Conservation (phyloP, 1,140 invertebrate genomes). For the Campodea augens region DNA sequence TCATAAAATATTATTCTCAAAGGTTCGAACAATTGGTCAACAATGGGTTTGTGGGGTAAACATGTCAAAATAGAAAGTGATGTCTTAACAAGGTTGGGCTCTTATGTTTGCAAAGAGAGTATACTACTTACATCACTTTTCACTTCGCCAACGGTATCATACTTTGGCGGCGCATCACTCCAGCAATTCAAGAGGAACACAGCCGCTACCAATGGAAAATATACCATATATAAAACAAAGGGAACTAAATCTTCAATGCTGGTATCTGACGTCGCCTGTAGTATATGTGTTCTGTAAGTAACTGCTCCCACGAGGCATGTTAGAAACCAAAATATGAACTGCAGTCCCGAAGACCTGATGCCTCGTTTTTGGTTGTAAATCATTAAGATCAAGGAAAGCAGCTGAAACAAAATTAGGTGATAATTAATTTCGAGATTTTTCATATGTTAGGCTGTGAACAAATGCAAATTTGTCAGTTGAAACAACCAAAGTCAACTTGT, state of each 20-base stretch:
- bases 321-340: constrained; percentile 76
- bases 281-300: constrained; percentile 48
- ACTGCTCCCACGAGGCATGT: constrained; percentile 44
- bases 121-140: no score
- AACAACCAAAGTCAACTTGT: constrained; percentile 2
- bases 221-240: constrained; percentile 60
- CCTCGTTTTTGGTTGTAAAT: constrained; percentile 63
- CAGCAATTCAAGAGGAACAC: constrained; percentile 66
- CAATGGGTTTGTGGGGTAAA: no score
- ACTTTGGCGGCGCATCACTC: constrained; percentile 46
- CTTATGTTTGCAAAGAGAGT: no score
- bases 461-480: neutral
- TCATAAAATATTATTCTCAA: no score
- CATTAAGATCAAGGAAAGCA: constrained; percentile 43
- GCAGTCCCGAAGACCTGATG: constrained; percentile 60
- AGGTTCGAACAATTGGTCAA: no score
- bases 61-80: no score
- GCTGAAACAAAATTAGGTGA: constrained; percentile 31
- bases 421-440: neutral
- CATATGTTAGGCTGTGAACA: neutral
- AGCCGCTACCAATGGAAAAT: constrained; percentile 47
- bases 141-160: no score
- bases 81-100: no score
- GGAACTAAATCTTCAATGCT: constrained; percentile 23
- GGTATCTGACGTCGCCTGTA: constrained; percentile 13